Conservation (phyloP, 2,113 vertebrate species). For the Dipodomys merriami region DNA sequence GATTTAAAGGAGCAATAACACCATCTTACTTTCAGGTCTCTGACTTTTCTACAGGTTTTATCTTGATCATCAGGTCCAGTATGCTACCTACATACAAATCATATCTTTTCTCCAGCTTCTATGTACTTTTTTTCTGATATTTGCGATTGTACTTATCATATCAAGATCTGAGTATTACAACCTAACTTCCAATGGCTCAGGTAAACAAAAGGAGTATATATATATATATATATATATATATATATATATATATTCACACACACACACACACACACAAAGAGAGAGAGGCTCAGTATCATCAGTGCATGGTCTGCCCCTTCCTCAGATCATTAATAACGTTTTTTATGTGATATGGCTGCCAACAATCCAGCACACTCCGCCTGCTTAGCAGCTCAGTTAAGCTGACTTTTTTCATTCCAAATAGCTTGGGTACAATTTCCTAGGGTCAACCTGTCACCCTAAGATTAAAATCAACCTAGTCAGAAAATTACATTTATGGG, state of each 20-base stretch:
- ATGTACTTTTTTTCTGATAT: background rate
- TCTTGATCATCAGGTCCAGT: background rate
- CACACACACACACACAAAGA: too few relatives aligned
- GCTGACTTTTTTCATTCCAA: background rate
- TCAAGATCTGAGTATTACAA: background rate
- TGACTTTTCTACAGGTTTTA: background rate
- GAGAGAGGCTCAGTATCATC: background rate
- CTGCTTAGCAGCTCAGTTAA: background rate
- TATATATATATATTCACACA: too few relatives aligned
- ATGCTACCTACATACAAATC: rapidly evolving
- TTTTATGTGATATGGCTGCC: background rate
- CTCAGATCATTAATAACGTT: background rate
- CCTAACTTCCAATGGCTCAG: background rate
- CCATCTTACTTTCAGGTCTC: background rate
- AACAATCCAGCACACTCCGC: background rate
- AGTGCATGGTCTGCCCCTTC: background rate
- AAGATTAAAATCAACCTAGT: background rate
- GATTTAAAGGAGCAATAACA: background rate
- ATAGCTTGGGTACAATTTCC: background rate
- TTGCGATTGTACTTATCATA: background rate
- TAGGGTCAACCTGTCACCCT: background rate
- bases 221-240: background rate
- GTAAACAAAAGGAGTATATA: background rate
- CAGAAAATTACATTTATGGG: background rate
- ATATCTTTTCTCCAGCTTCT: background rate